Evolutionary conservation across 2,797 vertebrate species (phyloP), one percentile per base, ranked within the genome.

Genomic region (Neosalanx taihuensis): DNA sequence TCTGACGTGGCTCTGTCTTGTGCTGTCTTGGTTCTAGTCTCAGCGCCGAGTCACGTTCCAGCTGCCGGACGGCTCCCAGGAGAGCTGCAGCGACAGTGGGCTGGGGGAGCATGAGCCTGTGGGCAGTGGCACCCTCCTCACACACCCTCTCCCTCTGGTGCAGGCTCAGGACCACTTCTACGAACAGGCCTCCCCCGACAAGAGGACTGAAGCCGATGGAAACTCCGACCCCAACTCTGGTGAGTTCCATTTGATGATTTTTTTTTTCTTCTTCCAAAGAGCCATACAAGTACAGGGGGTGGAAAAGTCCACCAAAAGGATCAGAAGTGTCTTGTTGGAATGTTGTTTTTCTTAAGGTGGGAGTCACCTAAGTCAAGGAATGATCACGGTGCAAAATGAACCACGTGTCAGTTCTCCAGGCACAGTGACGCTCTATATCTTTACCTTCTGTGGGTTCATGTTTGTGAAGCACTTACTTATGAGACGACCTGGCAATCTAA

Each of bases 11-110:
- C 89, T 90, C 15, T 95, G 92, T 97, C 93, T 94, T 98, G 91
- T 98, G 92, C 92, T 96, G 64, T 82, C 94, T 97, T 95, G 94
- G 93, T 96, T 95, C 95, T 95, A 99, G 96, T 99, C 97, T 84
- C 97, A 99, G 93, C 95, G 97, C 71, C 97, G 97, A 76, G 97
- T 99, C 94, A 99, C 97, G 76, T 99, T 99, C 94, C 97, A 99
- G 94, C 96, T 99, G 90, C 97, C 97, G 1, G 97, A 99, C 69
- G 97, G 97, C 91, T 99, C 97, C 88, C 97, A 99, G 93, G 97
- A 99, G 95, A 99, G 97, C 95, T 99, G 97, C 96, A 98, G 97
- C 95, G 97, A 99, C 94, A 99, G 96, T 93, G 97, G 97, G 92
- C 92, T 99, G 89, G 97, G 97, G 81, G 97, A 99, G 91, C 97